phyloP scores from a whole-genome alignment of 2,888 invertebrate genomes.

The Tinea semifulvella region DNA sequence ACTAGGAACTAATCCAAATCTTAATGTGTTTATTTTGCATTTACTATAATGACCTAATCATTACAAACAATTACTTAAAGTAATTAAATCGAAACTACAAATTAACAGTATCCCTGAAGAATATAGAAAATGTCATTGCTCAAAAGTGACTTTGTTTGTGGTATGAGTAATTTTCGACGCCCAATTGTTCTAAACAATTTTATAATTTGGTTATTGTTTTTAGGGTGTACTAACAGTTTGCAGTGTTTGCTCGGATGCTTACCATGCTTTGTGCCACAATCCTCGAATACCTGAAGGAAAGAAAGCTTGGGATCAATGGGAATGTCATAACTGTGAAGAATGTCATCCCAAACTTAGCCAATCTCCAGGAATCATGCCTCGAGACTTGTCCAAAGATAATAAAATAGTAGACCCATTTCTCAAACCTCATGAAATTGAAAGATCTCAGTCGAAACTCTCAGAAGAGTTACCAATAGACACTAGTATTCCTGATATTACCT shows the following conservation, averaged over 20 bases:
- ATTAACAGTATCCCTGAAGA: too few species aligned
- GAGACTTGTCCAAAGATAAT: neutral
- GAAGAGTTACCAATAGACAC: constrained; percentile 66
- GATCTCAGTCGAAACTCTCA: constrained; percentile 42
- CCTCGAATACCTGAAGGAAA: constrained; percentile 70
- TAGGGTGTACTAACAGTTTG: constrained; percentile 81
- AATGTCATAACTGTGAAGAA: constrained; percentile 73
- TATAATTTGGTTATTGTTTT: too few species aligned
- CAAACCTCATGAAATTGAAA: constrained; percentile 55
- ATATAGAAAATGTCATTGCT: too few species aligned
- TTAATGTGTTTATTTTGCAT: too few species aligned
- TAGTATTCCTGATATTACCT: constrained; percentile 78
- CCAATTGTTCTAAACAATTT: too few species aligned
- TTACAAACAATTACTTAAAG: too few species aligned
- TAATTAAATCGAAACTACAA: too few species aligned
- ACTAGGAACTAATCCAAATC: too few species aligned
- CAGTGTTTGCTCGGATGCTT: constrained; percentile 84
- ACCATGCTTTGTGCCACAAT: constrained; percentile 82
- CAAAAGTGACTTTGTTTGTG: too few species aligned
- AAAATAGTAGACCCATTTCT: constrained; percentile 47
- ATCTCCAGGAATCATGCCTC: constrained; percentile 42
- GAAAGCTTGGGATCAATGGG: constrained; percentile 73
- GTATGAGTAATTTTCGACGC: too few species aligned
- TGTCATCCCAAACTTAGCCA: constrained; percentile 33
- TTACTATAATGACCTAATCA: too few species aligned